Evolutionary conservation across 2,888 invertebrate genomes (phyloP).

Genomic region (Orthonychiurus folsomi): DNA sequence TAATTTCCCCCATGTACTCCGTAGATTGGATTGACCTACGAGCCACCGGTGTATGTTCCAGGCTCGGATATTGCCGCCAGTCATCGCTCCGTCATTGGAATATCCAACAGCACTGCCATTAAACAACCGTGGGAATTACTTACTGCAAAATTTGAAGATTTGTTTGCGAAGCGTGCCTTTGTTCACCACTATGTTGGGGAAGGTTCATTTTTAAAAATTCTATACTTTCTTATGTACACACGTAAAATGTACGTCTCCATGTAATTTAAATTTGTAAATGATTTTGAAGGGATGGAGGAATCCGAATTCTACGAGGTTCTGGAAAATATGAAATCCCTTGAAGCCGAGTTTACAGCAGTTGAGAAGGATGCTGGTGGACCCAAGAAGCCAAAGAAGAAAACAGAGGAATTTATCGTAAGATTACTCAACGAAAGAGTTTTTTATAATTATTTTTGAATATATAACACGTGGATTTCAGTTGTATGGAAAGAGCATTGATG

Average conservation of each 20-base stretch:
- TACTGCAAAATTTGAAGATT: slow-evolving; percentile 5
- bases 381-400: background rate
- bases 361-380: too few species aligned
- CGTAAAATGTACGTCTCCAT: background rate
- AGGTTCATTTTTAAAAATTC: slow-evolving; percentile 6
- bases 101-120: slow-evolving; percentile 15
- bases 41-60: slow-evolving; percentile 10
- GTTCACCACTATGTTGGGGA: slow-evolving; percentile 17
- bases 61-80: slow-evolving; percentile 9
- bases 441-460: background rate
- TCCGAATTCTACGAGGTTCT: slow-evolving; percentile 12
- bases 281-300: slow-evolving; percentile 15
- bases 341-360: slow-evolving; percentile 12
- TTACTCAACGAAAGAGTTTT: background rate
- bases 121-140: slow-evolving; percentile 5
- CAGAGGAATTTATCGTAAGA: background rate
- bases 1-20: too few species aligned
- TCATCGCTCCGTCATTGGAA: slow-evolving; percentile 10
- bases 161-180: slow-evolving; percentile 16
- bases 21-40: slow-evolving; percentile 10
- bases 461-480: too few species aligned
- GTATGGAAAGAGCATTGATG: background rate
- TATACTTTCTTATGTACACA: background rate
- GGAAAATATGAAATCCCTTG: slow-evolving; percentile 10
- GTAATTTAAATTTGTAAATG: slow-evolving; percentile 1